Evolutionary conservation across 2,888 invertebrate species (phyloP).

Genomic region (Hydroisotoma schaefferi): DNA sequence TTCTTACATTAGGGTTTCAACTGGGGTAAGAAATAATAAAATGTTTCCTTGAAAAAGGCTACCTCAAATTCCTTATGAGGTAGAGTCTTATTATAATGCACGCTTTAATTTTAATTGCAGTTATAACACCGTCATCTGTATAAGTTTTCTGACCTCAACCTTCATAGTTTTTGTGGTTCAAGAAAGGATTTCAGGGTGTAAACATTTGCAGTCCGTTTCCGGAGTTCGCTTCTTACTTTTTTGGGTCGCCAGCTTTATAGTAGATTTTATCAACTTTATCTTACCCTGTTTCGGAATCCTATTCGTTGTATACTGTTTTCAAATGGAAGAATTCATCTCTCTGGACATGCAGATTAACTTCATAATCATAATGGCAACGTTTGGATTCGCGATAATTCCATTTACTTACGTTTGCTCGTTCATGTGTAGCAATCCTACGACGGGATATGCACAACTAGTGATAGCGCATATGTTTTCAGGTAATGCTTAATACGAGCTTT

Average conservation of each 20-base stretch:
- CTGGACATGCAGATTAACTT: constrained; percentile 28
- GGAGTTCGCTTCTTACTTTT: constrained; percentile 65
- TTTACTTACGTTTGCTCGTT: constrained; percentile 61
- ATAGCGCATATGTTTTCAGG: constrained; percentile 71
- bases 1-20: constrained; percentile 44
- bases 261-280: constrained; percentile 65
- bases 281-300: constrained; percentile 60
- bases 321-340: constrained; percentile 37
- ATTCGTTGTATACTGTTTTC: constrained; percentile 55
- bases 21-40: constrained; percentile 26
- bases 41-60: neutral
- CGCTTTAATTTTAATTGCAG: neutral
- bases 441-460: constrained; percentile 70
- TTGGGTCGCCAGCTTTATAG: constrained; percentile 68
- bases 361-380: constrained; percentile 61
- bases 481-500: constrained; percentile 51
- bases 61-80: neutral
- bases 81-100: neutral
- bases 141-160: constrained; percentile 62
- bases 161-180: constrained; percentile 58
- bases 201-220: constrained; percentile 68
- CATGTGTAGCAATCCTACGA: constrained; percentile 64
- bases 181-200: constrained; percentile 66
- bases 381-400: constrained; percentile 70
- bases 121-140: constrained; percentile 66